Evolutionary conservation across 2,888 invertebrate genomes (phyloP).

Genomic region (Gymnosoma rotundatum): DNA sequence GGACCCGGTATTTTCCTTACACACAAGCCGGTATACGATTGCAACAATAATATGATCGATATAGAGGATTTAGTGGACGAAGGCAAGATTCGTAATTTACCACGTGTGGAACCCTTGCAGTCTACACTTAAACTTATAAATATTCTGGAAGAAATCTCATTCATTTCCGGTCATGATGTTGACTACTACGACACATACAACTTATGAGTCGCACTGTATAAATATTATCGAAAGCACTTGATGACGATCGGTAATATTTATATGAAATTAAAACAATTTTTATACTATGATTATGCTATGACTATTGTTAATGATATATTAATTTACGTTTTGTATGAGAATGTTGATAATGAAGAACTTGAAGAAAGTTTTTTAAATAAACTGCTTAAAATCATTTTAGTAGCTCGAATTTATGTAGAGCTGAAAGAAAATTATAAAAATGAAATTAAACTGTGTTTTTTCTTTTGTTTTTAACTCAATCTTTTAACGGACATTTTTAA

Average conservation of each 20-base stretch:
- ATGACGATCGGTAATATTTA: conserved; percentile 69
- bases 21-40: conserved; percentile 74
- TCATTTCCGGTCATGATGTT: conserved; percentile 80
- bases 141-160: conserved; percentile 78
- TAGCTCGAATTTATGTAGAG: conserved; percentile 35
- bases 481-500: no score
- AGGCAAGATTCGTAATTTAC: conserved; percentile 67
- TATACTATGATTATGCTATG: conserved; percentile 21
- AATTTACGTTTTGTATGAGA: conserved; percentile 27
- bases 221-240: conserved; percentile 67
- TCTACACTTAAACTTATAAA: conserved; percentile 78
- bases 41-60: conserved; percentile 76
- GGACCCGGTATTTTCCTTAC: conserved; percentile 76
- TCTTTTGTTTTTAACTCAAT: not conserved
- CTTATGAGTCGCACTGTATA: conserved; percentile 76
- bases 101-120: conserved; percentile 75
- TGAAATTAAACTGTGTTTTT: conserved; percentile 50
- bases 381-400: conserved; percentile 27
- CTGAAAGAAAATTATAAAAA: conserved; percentile 54
- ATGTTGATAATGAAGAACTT: conserved; percentile 26
- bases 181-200: conserved; percentile 79
- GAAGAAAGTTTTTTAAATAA: conserved; percentile 51
- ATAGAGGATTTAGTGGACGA: conserved; percentile 72
- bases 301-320: conserved; percentile 24
- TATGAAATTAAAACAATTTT: conserved; percentile 33